A percentile compares a stretch with the other conserved stretches of the same genome.
These are phyloP conservation scores for Perca fluviatilis DNA, from an alignment of 2,113 vertebrate genomes.

Conservation along the genomic window DNA sequence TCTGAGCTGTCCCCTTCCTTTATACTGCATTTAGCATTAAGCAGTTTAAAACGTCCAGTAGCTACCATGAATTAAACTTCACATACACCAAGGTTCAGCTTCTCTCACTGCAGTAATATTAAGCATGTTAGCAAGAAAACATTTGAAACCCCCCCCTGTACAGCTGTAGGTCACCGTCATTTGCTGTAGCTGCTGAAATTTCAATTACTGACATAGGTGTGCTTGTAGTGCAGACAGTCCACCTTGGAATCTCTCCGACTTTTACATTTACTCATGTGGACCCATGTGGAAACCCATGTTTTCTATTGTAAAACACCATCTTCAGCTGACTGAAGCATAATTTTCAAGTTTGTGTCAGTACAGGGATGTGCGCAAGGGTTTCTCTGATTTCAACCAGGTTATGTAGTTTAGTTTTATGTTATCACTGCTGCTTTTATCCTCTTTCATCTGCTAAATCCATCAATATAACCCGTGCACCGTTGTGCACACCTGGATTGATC, in stretches of 20 bases:
- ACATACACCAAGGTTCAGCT: constrained; percentile 1
- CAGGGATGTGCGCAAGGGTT: background rate
- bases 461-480: background rate
- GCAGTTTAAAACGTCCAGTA: constrained; percentile 21
- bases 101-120: constrained; percentile 12
- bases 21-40: background rate
- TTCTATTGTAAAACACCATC: background rate
- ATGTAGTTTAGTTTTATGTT: background rate
- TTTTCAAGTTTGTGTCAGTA: background rate
- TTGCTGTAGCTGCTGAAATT: constrained; percentile 29
- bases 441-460: background rate
- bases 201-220: constrained; percentile 12
- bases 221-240: background rate
- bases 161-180: constrained; percentile 38
- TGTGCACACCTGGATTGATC: background rate
- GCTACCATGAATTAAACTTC: constrained; percentile 5
- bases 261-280: background rate
- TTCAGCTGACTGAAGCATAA: constrained; percentile 15
- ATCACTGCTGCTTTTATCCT: background rate
- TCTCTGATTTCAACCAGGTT: background rate
- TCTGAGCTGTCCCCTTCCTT: background rate
- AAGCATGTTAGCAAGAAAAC: constrained; percentile 17
- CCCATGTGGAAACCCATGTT: background rate
- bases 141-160: constrained; percentile 28
- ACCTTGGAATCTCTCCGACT: background rate